phyloP scores from a whole-genome alignment of 2,797 vertebrate genomes.

The Tolypeutes matacus region DNA sequence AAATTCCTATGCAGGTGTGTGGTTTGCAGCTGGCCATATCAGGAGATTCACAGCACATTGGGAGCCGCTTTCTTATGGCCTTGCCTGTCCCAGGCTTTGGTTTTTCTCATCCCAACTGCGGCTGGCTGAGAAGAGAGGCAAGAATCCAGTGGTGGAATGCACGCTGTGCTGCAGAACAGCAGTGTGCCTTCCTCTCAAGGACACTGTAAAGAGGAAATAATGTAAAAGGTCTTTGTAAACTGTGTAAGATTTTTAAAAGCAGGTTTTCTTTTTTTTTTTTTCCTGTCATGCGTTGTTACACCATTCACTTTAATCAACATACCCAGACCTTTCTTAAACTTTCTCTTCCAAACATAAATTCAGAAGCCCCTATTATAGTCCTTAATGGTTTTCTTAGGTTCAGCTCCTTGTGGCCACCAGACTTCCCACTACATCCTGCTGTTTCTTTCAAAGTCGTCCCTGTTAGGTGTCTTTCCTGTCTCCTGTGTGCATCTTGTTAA shows the following conservation, averaged over 20 bases:
- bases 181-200: background rate
- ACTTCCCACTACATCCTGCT: background rate
- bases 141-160: background rate
- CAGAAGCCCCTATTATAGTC: background rate
- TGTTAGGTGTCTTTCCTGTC: background rate
- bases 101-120: too few species aligned
- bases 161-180: background rate
- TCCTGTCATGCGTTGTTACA: background rate
- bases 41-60: background rate
- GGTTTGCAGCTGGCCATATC: background rate
- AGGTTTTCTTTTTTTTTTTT: background rate
- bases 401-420: background rate
- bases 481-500: background rate
- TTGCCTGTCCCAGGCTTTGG: background rate
- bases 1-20: background rate
- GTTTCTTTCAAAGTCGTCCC: background rate
- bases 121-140: background rate
- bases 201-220: background rate
- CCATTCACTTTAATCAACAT: background rate
- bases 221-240: background rate
- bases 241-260: background rate
- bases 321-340: background rate
- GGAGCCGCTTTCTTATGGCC: background rate
- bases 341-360: slow-evolving; percentile 18
- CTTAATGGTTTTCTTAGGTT: background rate